Percentiles rank a stretch among this genome's conserved stretches.
Conservation (phyloP, 1,140 invertebrate genomes). For the Luehdorfia chinensis region DNA sequence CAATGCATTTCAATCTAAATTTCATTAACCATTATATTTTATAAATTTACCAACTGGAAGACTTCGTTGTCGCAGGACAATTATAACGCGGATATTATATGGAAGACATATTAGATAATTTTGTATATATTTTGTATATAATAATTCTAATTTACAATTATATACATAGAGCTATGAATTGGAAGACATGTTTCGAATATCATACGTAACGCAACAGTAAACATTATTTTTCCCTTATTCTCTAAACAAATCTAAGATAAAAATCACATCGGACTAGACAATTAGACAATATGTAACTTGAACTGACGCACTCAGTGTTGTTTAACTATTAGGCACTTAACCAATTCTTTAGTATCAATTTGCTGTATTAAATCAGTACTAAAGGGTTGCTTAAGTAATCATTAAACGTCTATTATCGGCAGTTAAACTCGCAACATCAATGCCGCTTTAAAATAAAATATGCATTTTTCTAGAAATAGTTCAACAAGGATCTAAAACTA, state of each 20-base stretch:
- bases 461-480: constrained; percentile 68
- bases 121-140: constrained; percentile 31
- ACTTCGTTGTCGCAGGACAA: constrained; percentile 65
- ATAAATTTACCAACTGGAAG: constrained; percentile 39
- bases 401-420: too few species aligned
- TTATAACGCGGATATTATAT: constrained; percentile 36
- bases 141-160: constrained; percentile 34
- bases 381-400: too few species aligned
- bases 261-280: constrained; percentile 47
- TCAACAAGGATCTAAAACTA: constrained; percentile 65
- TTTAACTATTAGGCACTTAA: too few species aligned
- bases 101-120: constrained; percentile 59
- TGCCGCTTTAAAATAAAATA: constrained; percentile 39
- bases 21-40: constrained; percentile 21
- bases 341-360: too few species aligned
- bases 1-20: constrained; percentile 9
- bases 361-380: too few species aligned
- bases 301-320: too few species aligned
- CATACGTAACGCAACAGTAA: constrained; percentile 23
- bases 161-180: constrained; percentile 39
- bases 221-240: constrained; percentile 23
- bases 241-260: constrained; percentile 29
- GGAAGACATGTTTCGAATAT: constrained; percentile 45
- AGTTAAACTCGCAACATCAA: constrained; percentile 26
- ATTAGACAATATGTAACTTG: constrained; percentile 30